These are phyloP conservation scores for Sinotaia quadrata DNA, from an alignment of 2,888 invertebrate genomes.

Conservation along the genomic window DNA sequence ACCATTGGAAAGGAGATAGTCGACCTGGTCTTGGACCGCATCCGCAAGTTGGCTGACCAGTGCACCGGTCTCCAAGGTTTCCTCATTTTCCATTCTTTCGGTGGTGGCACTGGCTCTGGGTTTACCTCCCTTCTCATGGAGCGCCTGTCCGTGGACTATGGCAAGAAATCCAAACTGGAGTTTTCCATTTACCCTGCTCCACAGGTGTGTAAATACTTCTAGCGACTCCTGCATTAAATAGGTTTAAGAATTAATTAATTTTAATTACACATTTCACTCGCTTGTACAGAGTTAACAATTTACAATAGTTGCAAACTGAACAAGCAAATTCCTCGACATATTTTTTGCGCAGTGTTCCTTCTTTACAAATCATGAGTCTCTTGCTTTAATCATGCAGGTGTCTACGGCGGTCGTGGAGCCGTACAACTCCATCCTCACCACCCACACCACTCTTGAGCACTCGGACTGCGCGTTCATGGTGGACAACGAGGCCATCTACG, in stretches of 20 bases:
- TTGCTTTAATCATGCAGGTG: constrained; percentile 22
- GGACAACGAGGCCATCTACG: constrained; percentile 89
- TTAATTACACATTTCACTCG: too few species aligned
- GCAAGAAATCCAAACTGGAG: constrained; percentile 68
- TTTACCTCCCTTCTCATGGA: constrained; percentile 83
- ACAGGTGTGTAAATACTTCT: constrained; percentile 43
- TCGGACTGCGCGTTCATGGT: constrained; percentile 97
- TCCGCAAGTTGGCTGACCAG: constrained; percentile 72
- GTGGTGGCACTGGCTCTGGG: constrained; percentile 75
- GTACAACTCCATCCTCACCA: constrained; percentile 42
- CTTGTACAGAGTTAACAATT: too few species aligned
- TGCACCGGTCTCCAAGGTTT: constrained; percentile 85
- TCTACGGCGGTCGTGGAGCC: constrained; percentile 41
- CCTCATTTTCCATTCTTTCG: constrained; percentile 90
- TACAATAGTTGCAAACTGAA: too few species aligned
- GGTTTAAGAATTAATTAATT: too few species aligned
- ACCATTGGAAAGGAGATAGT: constrained; percentile 35
- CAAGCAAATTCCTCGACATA: too few species aligned
- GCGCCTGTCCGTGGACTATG: constrained; percentile 77
- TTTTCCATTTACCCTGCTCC: constrained; percentile 73
- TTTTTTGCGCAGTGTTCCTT: neutral
- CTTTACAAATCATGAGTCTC: neutral
- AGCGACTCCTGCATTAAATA: too few species aligned
- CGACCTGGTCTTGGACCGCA: constrained; percentile 66
- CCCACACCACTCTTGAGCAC: constrained; percentile 82